phyloP scores from a whole-genome alignment of 2,797 vertebrate species.

The Gallinago stenura region DNA sequence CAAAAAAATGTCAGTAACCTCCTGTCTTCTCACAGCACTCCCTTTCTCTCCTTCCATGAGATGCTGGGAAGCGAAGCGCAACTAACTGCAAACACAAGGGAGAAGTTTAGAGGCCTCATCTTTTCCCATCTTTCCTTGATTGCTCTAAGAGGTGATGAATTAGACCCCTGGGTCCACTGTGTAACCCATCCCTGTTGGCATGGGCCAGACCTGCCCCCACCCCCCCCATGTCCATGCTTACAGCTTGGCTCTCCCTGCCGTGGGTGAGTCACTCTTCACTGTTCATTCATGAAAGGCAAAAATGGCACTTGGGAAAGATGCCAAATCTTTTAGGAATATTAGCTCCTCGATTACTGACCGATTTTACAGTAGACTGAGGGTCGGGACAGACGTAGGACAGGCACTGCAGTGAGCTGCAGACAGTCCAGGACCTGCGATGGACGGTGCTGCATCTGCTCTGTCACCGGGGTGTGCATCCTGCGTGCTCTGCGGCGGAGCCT shows the following conservation, averaged over 20 bases:
- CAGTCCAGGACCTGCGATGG: not conserved
- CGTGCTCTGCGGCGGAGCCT: not conserved
- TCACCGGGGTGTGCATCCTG: not conserved
- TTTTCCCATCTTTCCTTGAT: not conserved
- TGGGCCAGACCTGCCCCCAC: not conserved
- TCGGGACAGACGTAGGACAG: not conserved
- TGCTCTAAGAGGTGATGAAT: not conserved
- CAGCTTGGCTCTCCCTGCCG: not conserved
- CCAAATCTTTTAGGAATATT: not conserved
- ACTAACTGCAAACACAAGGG: not conserved
- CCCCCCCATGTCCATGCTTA: not conserved
- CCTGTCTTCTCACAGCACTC: not conserved
- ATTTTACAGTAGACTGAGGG: not conserved
- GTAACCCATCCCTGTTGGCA: not conserved
- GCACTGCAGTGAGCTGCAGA: not conserved
- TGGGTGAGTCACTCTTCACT: not conserved
- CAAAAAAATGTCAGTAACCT: not conserved
- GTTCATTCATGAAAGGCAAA: not conserved
- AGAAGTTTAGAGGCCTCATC: not conserved
- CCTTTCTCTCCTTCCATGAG: not conserved
- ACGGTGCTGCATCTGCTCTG: not conserved
- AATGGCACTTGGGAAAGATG: not conserved
- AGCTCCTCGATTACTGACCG: not conserved
- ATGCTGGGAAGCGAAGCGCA: not conserved
- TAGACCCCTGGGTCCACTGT: not conserved